phyloP scores from a whole-genome alignment of 2,113 vertebrate genomes.

The Fregetta grallaria region DNA sequence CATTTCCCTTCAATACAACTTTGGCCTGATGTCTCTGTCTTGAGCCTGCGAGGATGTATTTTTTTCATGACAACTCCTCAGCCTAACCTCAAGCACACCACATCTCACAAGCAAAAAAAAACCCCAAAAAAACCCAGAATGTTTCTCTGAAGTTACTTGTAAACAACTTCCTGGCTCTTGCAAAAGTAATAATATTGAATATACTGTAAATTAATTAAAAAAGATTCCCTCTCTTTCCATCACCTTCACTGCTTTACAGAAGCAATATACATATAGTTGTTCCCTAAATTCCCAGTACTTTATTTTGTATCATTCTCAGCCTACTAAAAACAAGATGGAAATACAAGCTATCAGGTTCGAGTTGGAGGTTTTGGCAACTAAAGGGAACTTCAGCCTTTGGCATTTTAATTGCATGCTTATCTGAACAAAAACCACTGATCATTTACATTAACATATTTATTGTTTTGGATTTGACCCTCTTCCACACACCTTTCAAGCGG shows the following conservation, averaged over 20 bases:
- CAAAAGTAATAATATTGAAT: background rate
- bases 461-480: background rate
- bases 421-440: background rate
- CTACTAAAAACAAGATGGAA: background rate
- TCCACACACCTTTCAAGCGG: background rate
- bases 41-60: fast-evolving
- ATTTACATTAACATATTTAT: fast-evolving
- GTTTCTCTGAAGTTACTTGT: background rate
- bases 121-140: no score
- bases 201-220: background rate
- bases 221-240: background rate
- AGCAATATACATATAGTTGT: background rate
- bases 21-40: background rate
- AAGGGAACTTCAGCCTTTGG: background rate
- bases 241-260: background rate
- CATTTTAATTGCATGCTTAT: background rate
- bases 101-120: background rate
- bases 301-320: background rate
- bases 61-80: background rate
- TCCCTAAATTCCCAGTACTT: background rate
- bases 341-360: background rate
- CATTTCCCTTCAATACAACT: background rate
- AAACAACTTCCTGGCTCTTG: background rate
- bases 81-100: background rate
- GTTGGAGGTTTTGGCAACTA: background rate